A percentile compares a stretch with the other conserved stretches of the same genome.
Evolutionary conservation across 2,113 vertebrate genomes (phyloP).

Genomic region (Sceloporus undulatus): DNA sequence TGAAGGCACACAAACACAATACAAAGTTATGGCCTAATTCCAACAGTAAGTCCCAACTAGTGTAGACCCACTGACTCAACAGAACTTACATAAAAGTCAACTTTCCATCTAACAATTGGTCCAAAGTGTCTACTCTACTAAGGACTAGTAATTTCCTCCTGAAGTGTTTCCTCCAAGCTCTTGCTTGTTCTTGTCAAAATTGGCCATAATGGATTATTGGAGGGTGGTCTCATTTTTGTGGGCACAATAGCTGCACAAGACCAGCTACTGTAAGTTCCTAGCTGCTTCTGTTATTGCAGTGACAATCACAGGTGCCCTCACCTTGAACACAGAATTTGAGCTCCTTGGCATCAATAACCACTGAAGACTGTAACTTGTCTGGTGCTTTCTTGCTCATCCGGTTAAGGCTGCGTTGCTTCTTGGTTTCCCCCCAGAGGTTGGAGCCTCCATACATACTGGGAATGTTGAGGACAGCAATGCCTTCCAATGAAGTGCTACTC

Average conservation of each 20-base stretch:
- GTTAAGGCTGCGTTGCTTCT: constrained; percentile 89
- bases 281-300: not conserved
- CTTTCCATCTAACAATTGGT: too few relatives aligned
- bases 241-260: not conserved
- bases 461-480: constrained; percentile 95
- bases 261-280: not conserved
- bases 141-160: too few relatives aligned
- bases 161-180: not conserved
- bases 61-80: too few relatives aligned
- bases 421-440: constrained; percentile 94
- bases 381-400: constrained; percentile 88
- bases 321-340: constrained; percentile 95
- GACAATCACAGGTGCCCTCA: constrained; percentile 70
- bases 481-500: constrained; percentile 89
- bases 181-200: not conserved
- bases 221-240: not conserved
- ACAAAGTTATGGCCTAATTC: too few relatives aligned
- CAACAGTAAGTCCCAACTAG: too few relatives aligned
- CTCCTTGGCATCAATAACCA: constrained; percentile 90
- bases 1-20: too few relatives aligned
- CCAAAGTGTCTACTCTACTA: too few relatives aligned
- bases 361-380: constrained; percentile 72
- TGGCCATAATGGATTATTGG: not conserved
- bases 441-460: constrained; percentile 98
- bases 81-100: too few relatives aligned